phyloP scores from a whole-genome alignment of 23 tunicate species.

The Clavelina lepadiformis region DNA sequence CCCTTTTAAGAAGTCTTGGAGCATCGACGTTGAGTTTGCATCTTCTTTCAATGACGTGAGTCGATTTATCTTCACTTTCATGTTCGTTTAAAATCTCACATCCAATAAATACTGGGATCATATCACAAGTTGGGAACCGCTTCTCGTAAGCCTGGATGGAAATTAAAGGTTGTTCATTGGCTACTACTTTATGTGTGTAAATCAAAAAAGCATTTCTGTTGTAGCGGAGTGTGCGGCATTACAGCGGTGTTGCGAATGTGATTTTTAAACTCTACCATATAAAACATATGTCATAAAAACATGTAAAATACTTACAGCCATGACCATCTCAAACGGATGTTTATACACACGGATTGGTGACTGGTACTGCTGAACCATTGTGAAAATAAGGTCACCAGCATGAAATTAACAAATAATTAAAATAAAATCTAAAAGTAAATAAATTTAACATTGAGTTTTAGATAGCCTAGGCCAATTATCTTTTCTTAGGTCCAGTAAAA shows the following conservation, averaged over 20 bases:
- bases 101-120: constrained; percentile 96
- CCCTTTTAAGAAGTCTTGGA: constrained; percentile 79
- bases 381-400: too few relatives aligned
- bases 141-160: constrained; percentile 78
- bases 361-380: constrained; percentile 88
- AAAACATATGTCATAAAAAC: neutral
- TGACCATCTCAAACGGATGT: constrained; percentile 93
- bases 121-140: constrained; percentile 94
- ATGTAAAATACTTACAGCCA: constrained; percentile 77
- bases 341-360: constrained; percentile 93
- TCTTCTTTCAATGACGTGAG: constrained; percentile 79
- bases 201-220: too few relatives aligned
- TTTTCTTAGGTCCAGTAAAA: too few relatives aligned
- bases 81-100: constrained; percentile 71
- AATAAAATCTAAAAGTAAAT: too few relatives aligned
- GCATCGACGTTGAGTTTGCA: constrained; percentile 92
- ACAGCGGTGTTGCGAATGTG: too few relatives aligned
- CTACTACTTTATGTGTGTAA: neutral
- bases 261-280: neutral
- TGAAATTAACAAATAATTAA: too few relatives aligned
- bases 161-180: neutral
- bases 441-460: too few relatives aligned
- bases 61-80: constrained; percentile 68
- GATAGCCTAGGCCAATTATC: too few relatives aligned
- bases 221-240: too few relatives aligned